Base-by-base conservation (phyloP, 2,888 invertebrate species). In the Andrena bicolor region DNA sequence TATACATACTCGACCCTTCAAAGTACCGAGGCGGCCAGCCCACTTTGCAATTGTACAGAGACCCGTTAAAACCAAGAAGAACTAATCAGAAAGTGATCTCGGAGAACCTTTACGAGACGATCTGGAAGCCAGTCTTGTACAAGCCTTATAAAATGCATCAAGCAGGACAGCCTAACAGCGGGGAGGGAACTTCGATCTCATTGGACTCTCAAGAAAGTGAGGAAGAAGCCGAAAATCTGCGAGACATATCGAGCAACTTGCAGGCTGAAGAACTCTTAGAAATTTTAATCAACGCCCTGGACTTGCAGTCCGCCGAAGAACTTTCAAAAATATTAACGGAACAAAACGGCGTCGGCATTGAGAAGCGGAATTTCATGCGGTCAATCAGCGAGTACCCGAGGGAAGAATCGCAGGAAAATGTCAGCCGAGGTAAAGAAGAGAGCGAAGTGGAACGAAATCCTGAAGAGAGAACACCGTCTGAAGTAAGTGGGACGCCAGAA, bases 1-100 rank as follows among this genome's bases (percentile, higher is more conserved):
- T 88, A 23, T 80, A 84, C 35, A 69, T 85, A 51, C 84, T 88
- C 61, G 87, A 90, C 32, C 87, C 89, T 1, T 85, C 88, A n/a
- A 70, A 66, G 1, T 87, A 88, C 70, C 69, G 60, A 26, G 86
- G 82, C 3, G 80, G 80, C 6, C 84, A 87, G 6, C 82, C 88
- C 8, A 41, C 66, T 48, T 70, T 87, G 30, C 56, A 79, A 53
- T 49, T 70, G 16, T 61, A 78, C 63, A 53, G 65, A 8, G 23
- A 20, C 0, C 20, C 63, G 13, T 23, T 32, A 51, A 60, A n/a
- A 51, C 4, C 61, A 10, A 6, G 20, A 1, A 2, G 26, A 16
- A 26, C 10, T 6, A 61, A 53, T 56, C 3, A 51, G 13, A 51
- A 20, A 10, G 2, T 51, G 48, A 64, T 13, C 56, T 8, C 10